Conservation (phyloP, 2,113 vertebrate species). For the Dipodomys ordii region DNA sequence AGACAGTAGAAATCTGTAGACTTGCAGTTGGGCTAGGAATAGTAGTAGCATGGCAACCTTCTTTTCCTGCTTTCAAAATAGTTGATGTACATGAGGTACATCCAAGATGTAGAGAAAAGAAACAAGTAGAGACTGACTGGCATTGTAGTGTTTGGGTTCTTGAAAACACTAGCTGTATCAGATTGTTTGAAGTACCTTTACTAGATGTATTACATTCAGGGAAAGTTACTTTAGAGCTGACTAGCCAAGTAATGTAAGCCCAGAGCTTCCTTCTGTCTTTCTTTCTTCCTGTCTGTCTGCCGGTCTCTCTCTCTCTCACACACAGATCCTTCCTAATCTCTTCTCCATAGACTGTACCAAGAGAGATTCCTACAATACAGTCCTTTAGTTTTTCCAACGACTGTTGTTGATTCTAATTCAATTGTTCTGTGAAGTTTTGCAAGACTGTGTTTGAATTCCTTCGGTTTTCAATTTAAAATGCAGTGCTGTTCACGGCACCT, state of each 20-base stretch:
- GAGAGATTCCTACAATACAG: too few species aligned
- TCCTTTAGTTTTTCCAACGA: background rate
- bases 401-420: background rate
- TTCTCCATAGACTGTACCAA: background rate
- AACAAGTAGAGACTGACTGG: background rate
- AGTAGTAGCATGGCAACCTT: background rate
- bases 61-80: background rate
- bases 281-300: background rate
- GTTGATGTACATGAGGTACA: background rate
- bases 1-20: background rate
- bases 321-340: background rate
- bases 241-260: too few species aligned
- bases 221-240: background rate
- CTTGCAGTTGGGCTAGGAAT: background rate
- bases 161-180: background rate
- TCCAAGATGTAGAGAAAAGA: background rate
- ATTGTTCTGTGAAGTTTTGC: background rate
- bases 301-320: background rate
- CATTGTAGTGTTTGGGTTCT: background rate
- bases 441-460: background rate
- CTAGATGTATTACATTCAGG: background rate
- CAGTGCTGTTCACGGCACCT: background rate
- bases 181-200: background rate
- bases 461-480: slow-evolving; percentile 13
- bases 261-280: too few species aligned